These are phyloP conservation scores for Oxyruncus cristatus DNA, from an alignment of 2,113 vertebrate genomes.

Conservation along the genomic window DNA sequence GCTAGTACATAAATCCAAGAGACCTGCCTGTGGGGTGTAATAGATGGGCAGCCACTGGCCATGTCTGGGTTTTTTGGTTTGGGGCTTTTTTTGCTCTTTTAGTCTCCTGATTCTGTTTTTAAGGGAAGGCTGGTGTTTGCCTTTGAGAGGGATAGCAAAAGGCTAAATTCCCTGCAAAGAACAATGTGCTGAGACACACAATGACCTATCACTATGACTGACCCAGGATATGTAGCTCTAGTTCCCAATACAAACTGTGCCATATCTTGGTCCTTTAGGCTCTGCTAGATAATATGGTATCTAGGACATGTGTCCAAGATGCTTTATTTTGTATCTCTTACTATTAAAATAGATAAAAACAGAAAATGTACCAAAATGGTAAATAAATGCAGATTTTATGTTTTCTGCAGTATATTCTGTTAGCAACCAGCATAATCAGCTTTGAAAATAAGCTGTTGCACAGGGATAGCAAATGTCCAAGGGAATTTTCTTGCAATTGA, in stretches of 20 bases:
- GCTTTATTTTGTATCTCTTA: neutral
- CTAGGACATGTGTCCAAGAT: neutral
- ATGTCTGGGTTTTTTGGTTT: neutral
- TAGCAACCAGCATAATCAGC: neutral
- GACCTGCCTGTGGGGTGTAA: neutral
- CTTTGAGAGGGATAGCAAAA: neutral
- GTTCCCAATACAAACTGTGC: neutral
- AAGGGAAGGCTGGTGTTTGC: neutral
- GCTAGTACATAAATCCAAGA: neutral
- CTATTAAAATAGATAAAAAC: neutral
- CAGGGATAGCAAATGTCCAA: neutral
- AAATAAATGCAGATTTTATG: neutral
- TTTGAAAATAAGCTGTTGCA: neutral
- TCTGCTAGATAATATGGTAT: neutral
- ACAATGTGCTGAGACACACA: neutral
- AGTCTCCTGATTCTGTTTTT: slow-evolving; percentile 5
- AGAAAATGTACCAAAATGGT: neutral
- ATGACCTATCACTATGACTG: neutral
- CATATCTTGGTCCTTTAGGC: neutral
- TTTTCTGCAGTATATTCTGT: neutral
- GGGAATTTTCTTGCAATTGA: neutral
- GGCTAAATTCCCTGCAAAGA: neutral
- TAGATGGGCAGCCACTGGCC: neutral
- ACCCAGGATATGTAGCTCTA: neutral
- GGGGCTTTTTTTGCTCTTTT: neutral